These are phyloP conservation scores for Anoplophora glabripennis DNA, from an alignment of 1,140 invertebrate genomes.

Conservation along the genomic window DNA sequence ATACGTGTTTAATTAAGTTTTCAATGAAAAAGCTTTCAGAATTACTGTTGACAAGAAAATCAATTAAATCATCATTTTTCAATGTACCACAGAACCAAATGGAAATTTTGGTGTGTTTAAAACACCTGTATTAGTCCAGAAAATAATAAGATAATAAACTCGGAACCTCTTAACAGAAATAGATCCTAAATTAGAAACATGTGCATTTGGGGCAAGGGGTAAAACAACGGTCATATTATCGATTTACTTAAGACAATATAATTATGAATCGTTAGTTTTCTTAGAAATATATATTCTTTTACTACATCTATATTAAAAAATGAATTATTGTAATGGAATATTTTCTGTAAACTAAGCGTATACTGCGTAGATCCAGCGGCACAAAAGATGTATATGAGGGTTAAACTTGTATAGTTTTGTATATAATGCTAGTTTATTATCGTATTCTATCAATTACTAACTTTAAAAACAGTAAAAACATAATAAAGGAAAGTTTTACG, in stretches of 20 bases:
- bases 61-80: background rate
- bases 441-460: background rate
- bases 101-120: too few relatives aligned
- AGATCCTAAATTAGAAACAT: slow-evolving; percentile 22
- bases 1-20: background rate
- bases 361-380: slow-evolving; percentile 30
- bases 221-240: slow-evolving; percentile 44
- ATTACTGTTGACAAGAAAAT: background rate
- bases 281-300: background rate
- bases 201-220: slow-evolving; percentile 37
- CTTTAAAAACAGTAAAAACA: slow-evolving; percentile 1
- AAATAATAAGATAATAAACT: too few relatives aligned
- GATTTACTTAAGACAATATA: slow-evolving; percentile 36
- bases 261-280: background rate
- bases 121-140: too few relatives aligned
- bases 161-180: too few relatives aligned
- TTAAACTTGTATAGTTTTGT: slow-evolving; percentile 18
- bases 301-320: background rate
- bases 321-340: background rate
- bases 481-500: slow-evolving; percentile 20
- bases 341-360: background rate
- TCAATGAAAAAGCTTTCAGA: background rate
- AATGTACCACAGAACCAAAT: too few relatives aligned
- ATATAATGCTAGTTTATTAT: too few relatives aligned
- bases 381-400: slow-evolving; percentile 38